Base-by-base conservation (phyloP, 2,888 invertebrate species). In the Germaria angustata region DNA sequence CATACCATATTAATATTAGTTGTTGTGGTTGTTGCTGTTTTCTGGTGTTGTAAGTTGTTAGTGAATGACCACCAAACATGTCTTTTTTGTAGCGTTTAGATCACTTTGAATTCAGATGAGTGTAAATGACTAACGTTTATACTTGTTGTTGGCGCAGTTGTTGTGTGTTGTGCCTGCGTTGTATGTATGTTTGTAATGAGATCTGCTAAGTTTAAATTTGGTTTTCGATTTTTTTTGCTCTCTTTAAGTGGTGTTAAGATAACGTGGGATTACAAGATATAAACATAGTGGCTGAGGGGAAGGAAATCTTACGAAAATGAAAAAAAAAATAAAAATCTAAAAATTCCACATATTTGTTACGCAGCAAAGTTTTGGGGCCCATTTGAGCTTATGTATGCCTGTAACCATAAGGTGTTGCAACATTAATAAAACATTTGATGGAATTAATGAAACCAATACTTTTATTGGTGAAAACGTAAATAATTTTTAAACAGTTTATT, bases 21-120 rank as follows among this genome's bases (percentile, higher is more conserved):
- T 44, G 28, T n/a, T 22, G 15, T 34, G 11, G 11, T 57, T 32
- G 41, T 15, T 41, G 15, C 24, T 61, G 49, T 17, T 59, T 46
- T 46, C 44, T 59, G 41, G 73, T 44, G 53, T 51, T 76, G 53
- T 65, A 66, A 57, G 57, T 63, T 57, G 63, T 55, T 73, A 28
- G 39, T 57, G 49, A 73, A 68, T 81, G 73, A 75, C 78, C 78
- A 81, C 78, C 73, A 78, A 79, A 71, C 49, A 71, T 55, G 73
- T 81, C 28, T 75, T 55, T 61, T 63, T 44, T 68, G 55, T 49
- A 68, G 55, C 49, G 63, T 71, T 75, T 59, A 39, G 63, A 75
- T 79, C 65, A 71, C 20, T 49, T 66, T 57, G 55, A 32, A 46
- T 28, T 65, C 41, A 44, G 55, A 73, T 34, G 63, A 57, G 75